Evolutionary conservation across 2,797 vertebrate species (phyloP).

Genomic region (Smutsia gigantea): DNA sequence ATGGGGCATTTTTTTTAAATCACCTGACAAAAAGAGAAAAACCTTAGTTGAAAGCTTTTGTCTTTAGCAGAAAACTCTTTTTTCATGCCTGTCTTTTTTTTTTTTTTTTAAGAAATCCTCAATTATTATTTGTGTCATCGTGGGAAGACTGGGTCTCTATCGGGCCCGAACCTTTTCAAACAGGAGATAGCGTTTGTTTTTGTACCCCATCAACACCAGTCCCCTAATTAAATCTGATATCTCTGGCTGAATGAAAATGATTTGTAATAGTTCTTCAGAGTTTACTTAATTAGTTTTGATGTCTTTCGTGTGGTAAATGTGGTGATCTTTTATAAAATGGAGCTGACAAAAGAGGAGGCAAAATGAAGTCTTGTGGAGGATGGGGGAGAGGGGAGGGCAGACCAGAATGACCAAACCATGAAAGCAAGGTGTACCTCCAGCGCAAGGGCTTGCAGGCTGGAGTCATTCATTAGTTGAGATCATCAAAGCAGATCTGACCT

Average conservation of each 20-base stretch:
- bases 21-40: conserved; percentile 94
- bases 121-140: conserved; percentile 93
- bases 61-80: conserved; percentile 87
- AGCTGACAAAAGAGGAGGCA: conserved; percentile 84
- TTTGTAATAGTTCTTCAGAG: conserved; percentile 96
- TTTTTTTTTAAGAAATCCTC: conserved; percentile 87
- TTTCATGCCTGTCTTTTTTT: conserved; percentile 83
- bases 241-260: conserved; percentile 91
- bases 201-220: conserved; percentile 95
- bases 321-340: conserved; percentile 85
- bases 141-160: conserved; percentile 90
- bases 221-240: conserved; percentile 99
- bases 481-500: conserved; percentile 82
- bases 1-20: conserved; percentile 85
- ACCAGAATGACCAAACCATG: conserved; percentile 84
- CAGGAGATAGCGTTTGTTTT: conserved; percentile 96
- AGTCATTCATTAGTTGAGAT: conserved; percentile 92
- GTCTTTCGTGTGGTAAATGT: conserved; percentile 92
- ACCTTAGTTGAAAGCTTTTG: conserved; percentile 93
- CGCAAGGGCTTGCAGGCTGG: conserved; percentile 80
- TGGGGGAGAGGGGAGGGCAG: conserved; percentile 53
- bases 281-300: conserved; percentile 99
- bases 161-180: conserved; percentile 95
- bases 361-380: conserved; percentile 73
- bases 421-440: conserved; percentile 90